These are phyloP conservation scores for Odontomyia ornata DNA, from an alignment of 2,888 invertebrate species.

Conservation along the genomic window DNA sequence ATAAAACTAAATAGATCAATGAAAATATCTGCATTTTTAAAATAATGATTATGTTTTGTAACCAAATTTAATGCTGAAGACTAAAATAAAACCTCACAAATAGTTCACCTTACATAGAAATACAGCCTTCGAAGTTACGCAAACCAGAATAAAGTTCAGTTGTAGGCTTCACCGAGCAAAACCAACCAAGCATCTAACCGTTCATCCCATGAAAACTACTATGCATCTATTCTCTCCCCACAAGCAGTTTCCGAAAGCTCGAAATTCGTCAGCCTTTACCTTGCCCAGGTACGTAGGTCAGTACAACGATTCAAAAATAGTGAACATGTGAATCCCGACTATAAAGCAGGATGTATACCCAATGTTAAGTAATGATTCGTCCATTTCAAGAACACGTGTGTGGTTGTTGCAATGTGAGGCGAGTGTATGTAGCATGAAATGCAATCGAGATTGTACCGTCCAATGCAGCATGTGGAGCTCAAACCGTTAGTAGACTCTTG, in stretches of 20 bases:
- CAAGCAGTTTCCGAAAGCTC: no score
- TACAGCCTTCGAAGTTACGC: background rate
- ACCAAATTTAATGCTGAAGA: background rate
- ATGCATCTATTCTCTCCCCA: no score
- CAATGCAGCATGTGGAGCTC: background rate
- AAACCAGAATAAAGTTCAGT: no score
- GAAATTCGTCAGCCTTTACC: no score
- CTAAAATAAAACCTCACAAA: background rate
- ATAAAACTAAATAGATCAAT: no score
- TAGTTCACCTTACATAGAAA: background rate
- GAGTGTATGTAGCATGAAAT: conserved; percentile 35
- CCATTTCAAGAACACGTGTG: conserved; percentile 21
- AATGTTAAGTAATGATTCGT: conserved; percentile 16
- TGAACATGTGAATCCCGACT: background rate
- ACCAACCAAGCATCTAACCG: no score
- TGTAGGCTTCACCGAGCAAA: no score
- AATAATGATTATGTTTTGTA: background rate
- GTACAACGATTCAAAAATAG: background rate
- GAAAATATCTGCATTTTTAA: no score
- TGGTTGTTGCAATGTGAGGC: conserved; percentile 20
- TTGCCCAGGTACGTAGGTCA: no score
- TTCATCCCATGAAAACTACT: no score
- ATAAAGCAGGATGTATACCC: background rate
- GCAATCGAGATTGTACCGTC: conserved; percentile 38
- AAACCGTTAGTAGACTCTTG: background rate